Evolutionary conservation across 2,113 vertebrate species (phyloP), one percentile per base, ranked within the genome.

Genomic region (Reinhardtius hippoglossoides): DNA sequence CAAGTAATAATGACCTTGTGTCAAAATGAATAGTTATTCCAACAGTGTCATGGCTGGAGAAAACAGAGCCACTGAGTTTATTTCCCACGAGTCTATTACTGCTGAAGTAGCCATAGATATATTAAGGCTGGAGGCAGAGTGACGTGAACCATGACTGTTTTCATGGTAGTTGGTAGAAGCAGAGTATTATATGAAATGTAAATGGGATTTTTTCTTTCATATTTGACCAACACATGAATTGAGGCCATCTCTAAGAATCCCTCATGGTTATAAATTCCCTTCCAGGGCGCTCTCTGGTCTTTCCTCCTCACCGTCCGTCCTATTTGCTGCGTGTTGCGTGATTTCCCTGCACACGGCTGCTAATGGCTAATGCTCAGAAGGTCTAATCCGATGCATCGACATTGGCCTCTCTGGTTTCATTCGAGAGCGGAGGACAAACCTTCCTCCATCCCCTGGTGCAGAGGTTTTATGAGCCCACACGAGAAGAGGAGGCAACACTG

Each of bases 31-130:
- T 66, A 75, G 80, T 87, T 85, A 89, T 89, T 89, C 87, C 76
- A 65, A 65, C 78, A 87, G 71, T 69, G 88, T 87, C 84, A 88
- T 58, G 57, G 84, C 83, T 83, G 85, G 81, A 87, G 65, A 64
- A 70, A 67, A 83, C 78, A 57, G 83, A 87, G 71, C 66, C 12
- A 52, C 88, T 16, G 78, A 78, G 58, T 86, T 90, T 90, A 91
- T 92, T 92, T 91, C 91, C 88, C 90, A 70, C 24, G 91, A 86
- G 90, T 83, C 75, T 71, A 80, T 87, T 84, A 86, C 71, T 26
- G 58, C 72, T 68, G 77, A 86, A 88, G 84, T 73, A 88, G 79
- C 83, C 70, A 71, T 70, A 79, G 83, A 87, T 70, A 85, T 89
- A 88, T 91, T 84, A 82, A 56, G 80, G 74, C 87, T 88, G 13